These are phyloP conservation scores for Petaurus breviceps DNA, from an alignment of 2,113 vertebrate species.

Conservation along the genomic window DNA sequence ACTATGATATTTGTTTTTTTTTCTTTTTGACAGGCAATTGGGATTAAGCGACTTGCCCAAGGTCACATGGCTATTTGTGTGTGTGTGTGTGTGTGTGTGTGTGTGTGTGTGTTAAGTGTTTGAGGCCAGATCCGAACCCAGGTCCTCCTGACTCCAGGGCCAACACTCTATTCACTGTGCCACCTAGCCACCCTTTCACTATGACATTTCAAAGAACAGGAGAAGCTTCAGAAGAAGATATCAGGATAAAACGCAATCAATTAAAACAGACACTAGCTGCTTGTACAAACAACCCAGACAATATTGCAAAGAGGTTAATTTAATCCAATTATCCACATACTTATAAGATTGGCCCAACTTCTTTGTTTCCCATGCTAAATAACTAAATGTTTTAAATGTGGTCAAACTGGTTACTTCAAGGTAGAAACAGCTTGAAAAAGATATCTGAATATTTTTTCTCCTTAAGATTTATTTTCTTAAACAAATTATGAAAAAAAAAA, in stretches of 20 bases:
- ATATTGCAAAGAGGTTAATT: constrained; percentile 1
- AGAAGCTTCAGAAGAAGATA: neutral
- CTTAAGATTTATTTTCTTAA: constrained; percentile 5
- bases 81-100: too few relatives aligned
- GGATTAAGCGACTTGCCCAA: too few relatives aligned
- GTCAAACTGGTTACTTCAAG: neutral
- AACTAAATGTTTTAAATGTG: neutral
- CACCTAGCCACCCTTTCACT: too few relatives aligned
- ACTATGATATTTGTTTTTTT: neutral
- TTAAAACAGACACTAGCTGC: neutral
- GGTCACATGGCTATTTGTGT: too few relatives aligned
- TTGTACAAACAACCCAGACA: neutral
- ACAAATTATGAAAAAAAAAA: neutral
- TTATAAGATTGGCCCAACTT: neutral
- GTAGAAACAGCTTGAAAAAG: neutral
- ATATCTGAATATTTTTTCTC: neutral
- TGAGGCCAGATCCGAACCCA: too few relatives aligned
- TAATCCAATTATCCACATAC: neutral
- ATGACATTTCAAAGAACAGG: neutral
- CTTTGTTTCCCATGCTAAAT: neutral
- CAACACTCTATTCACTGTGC: too few relatives aligned
- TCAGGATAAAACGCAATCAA: neutral
- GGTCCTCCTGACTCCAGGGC: too few relatives aligned
- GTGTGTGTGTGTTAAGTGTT: too few relatives aligned
- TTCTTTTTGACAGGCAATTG: too few relatives aligned